Percentiles rank a stretch among this genome's conserved stretches.
Evolutionary conservation across 2,113 vertebrate species (phyloP).

Genomic region (Petroica traversi): DNA sequence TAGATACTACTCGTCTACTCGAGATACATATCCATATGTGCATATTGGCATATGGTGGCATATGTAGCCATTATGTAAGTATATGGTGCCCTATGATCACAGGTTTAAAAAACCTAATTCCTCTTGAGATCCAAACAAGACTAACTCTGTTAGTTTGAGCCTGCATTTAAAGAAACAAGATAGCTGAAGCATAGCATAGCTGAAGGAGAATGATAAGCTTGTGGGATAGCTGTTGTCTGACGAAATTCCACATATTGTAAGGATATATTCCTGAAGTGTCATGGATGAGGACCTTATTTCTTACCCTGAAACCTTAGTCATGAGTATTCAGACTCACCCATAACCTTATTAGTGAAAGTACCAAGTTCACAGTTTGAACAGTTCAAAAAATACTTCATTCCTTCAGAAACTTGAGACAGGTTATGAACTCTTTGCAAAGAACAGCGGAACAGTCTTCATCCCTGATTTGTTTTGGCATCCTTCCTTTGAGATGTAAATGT

Average conservation of each 20-base stretch:
- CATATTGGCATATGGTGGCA: neutral
- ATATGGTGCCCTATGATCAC: neutral
- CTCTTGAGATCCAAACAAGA: neutral
- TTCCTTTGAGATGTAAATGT: neutral
- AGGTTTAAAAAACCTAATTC: neutral
- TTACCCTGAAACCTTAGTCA: neutral
- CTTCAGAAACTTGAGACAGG: neutral
- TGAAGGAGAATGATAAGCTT: neutral
- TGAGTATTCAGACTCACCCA: neutral
- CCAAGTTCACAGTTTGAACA: neutral
- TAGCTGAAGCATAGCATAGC: neutral
- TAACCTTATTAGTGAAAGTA: neutral
- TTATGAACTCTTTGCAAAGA: neutral
- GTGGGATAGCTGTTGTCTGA: neutral
- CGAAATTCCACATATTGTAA: neutral
- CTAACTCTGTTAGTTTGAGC: neutral
- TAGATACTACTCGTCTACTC: neutral
- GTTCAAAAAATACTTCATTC: neutral
- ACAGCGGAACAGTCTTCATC: neutral
- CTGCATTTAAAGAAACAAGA: neutral
- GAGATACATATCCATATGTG: neutral
- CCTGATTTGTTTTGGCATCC: slow-evolving; percentile 6
- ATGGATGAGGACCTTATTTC: neutral
- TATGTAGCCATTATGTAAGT: neutral
- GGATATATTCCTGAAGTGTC: neutral